Percentiles rank a stretch among this genome's conserved stretches.
Conservation (phyloP, 2,113 vertebrate genomes). For the Rhynchomys soricoides region DNA sequence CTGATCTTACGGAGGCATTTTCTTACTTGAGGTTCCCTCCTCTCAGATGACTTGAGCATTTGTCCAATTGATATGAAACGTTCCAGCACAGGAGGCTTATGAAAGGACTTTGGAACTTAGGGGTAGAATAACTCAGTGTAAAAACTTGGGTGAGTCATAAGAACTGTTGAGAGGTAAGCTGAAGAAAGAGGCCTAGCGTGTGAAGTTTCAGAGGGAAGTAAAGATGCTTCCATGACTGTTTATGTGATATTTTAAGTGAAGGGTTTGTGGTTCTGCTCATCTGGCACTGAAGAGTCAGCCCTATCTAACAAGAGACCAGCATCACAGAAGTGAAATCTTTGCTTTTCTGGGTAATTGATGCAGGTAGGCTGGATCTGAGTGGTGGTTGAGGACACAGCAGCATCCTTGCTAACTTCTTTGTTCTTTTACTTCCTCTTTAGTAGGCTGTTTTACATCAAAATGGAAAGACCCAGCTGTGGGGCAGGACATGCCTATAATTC, state of each 20-base stretch:
- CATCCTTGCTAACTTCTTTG: background rate
- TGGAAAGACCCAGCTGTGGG: background rate
- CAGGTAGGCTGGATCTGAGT: background rate
- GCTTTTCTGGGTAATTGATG: background rate
- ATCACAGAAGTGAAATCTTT: background rate
- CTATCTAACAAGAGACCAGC: background rate
- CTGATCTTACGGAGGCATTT: background rate
- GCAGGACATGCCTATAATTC: no score
- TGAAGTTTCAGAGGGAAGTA: background rate
- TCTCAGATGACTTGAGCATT: background rate
- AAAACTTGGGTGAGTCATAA: background rate
- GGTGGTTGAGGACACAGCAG: background rate
- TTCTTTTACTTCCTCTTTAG: background rate
- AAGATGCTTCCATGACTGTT: background rate
- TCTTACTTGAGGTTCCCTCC: no score
- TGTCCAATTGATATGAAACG: background rate
- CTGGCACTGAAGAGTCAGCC: background rate
- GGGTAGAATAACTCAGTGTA: background rate
- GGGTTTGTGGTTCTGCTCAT: background rate
- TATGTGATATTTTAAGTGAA: background rate
- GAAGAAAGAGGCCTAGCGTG: background rate
- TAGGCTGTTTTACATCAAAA: conserved; percentile 4
- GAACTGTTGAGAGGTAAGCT: background rate
- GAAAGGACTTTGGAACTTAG: background rate
- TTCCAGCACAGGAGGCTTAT: background rate